Evolutionary conservation across 2,888 invertebrate genomes (phyloP), one percentile per base, ranked within the genome.

Genomic region (Sphaerophoria rueppellii): DNA sequence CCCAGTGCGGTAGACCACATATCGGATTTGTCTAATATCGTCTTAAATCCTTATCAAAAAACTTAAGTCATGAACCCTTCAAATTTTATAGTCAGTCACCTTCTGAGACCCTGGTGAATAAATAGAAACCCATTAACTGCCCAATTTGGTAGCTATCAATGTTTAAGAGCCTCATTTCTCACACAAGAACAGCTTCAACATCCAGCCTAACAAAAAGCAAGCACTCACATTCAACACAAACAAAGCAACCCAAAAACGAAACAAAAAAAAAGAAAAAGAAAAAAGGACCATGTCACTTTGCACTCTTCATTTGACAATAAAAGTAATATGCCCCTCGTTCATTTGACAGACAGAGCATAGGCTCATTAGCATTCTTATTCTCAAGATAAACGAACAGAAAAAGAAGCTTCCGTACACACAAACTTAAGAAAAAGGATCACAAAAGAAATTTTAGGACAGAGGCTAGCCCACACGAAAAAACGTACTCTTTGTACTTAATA

Each of bases 121-220:
- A 65, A 65, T 65, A 5, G 65, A 0, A 65, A 65, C 16, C 61
- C 63, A 71, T 70, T 58, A 78, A 63, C 78, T 43, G 46, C 61
- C 69, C 73, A 82, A 82, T 78, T 82, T 82, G 82, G 78, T 77
- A 61, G 24, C 57, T 63, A 73, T 82, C 82, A 70, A 82, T 78
- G 79, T 82, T 78, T 79, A 79, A 78, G 71, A 75, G 54, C 79
- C 82, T 79, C 60, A 75, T 74, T 82, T 58, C 16, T 74, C 67
- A 43, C 54, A 58, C 35, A 52, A 50, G 12, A 69, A 61, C 24
- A 24, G 24, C 24, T 24, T 24, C 24, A 61, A 52, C 16, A 4
- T 16, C 9, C 6, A 9, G 9, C 46, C n/a, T 48, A 40, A 37
- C 16, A 16, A 58, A 6, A 35, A 7, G 32, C 24, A 61, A 60